Conservation (phyloP, 2,113 vertebrate species). For the Melanerpes formicivorus region DNA sequence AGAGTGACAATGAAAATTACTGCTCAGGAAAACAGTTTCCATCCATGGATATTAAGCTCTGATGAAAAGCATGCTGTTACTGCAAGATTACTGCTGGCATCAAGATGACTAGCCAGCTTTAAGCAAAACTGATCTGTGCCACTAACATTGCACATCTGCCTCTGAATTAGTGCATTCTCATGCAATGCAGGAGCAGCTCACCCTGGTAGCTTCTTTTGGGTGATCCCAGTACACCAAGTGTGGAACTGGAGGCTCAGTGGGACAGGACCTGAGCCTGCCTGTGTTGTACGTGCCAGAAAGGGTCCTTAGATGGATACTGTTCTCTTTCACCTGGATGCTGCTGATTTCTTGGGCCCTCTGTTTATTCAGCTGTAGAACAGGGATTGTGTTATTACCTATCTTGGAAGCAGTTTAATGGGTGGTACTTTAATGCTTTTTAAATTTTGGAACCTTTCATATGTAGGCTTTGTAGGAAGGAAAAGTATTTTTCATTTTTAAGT, state of each 20-base stretch:
- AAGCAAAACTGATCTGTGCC: slow-evolving; percentile 13
- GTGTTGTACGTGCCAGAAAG: not conserved
- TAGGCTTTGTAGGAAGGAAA: not conserved
- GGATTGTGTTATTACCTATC: not conserved
- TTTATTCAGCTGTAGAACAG: slow-evolving; percentile 51
- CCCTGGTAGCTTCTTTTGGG: not conserved
- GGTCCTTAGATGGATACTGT: not conserved
- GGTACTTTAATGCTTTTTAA: not conserved
- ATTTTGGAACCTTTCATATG: slow-evolving; percentile 1
- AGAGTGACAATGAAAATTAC: slow-evolving; percentile 1
- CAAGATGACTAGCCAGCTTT: not conserved
- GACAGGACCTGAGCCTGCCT: not conserved
- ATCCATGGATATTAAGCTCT: slow-evolving; percentile 7
- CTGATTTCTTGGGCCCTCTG: not conserved
- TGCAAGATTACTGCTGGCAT: not conserved
- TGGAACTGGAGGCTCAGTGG: not conserved
- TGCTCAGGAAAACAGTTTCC: not conserved
- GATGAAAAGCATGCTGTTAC: slow-evolving; percentile 3
- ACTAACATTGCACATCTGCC: not conserved
- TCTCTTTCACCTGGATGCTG: not conserved
- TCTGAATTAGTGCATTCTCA: not conserved
- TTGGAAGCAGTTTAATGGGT: not conserved
- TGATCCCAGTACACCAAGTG: not conserved
- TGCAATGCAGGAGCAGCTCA: slow-evolving; percentile 8
- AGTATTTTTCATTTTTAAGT: slow-evolving; percentile 34